Conservation (phyloP, 2,888 invertebrate species). For the Scelioninae gen. 2 region DNA sequence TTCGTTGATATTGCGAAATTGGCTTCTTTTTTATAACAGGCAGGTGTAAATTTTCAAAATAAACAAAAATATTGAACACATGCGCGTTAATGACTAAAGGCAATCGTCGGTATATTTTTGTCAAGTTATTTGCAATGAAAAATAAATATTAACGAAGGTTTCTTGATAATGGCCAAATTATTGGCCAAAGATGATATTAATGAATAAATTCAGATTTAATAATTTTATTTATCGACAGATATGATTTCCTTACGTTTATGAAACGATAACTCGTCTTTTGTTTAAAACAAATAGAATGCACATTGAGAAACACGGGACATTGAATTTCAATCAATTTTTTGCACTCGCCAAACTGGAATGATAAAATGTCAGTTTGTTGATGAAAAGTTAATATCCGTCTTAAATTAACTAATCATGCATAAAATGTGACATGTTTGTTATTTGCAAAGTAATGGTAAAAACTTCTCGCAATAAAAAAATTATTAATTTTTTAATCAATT, state of each 20-base stretch:
- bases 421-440: conserved; percentile 47
- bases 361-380: conserved; percentile 50
- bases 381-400: conserved; percentile 50
- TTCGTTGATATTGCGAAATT: conserved; percentile 9
- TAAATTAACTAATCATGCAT: conserved; percentile 52
- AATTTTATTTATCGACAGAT: neutral
- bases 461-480: no score
- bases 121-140: neutral
- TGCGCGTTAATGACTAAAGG: neutral
- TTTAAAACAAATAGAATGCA: conserved; percentile 51
- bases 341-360: conserved; percentile 45
- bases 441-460: no score
- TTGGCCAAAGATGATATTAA: neutral
- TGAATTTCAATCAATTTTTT: conserved; percentile 49
- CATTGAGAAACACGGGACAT: conserved; percentile 35
- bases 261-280: conserved; percentile 41
- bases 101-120: neutral
- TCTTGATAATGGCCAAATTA: neutral
- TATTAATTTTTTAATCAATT: neutral
- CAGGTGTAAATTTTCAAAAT: conserved; percentile 15
- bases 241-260: conserved; percentile 13
- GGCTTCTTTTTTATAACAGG: conserved; percentile 7
- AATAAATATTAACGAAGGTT: neutral
- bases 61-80: neutral
- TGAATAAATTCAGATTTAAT: neutral